Conservation (phyloP, 2,888 invertebrate genomes). For the Tinea semifulvella region DNA sequence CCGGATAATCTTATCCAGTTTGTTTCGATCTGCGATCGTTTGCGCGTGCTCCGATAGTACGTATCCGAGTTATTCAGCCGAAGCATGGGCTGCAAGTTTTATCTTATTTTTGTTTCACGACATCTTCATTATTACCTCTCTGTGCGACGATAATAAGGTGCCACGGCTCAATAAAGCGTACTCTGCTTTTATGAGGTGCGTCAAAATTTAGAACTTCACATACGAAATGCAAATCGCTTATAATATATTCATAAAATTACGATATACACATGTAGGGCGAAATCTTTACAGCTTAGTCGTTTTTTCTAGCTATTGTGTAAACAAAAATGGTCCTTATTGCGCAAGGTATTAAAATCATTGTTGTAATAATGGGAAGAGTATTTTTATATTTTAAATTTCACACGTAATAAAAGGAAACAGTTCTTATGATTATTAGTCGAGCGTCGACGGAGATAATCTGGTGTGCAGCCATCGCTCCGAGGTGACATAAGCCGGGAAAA, state of each 20-base stretch:
- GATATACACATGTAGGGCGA: slow-evolving; percentile 44
- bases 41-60: slow-evolving; percentile 63
- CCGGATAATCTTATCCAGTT: slow-evolving; percentile 66
- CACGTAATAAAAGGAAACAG: slow-evolving; percentile 64
- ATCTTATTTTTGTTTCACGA: slow-evolving; percentile 47
- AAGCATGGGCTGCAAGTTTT: slow-evolving; percentile 54
- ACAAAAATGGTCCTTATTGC: slow-evolving; percentile 34
- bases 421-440: slow-evolving; percentile 65
- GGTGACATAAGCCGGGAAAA: slow-evolving; percentile 66
- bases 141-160: slow-evolving; percentile 22
- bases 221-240: slow-evolving; percentile 42
- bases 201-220: slow-evolving; percentile 22
- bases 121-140: slow-evolving; percentile 60
- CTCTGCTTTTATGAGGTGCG: slow-evolving; percentile 26
- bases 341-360: slow-evolving; percentile 26
- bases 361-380: slow-evolving; percentile 14
- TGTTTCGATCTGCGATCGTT: slow-evolving; percentile 65
- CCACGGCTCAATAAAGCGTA: slow-evolving; percentile 12
- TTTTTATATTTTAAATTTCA: slow-evolving; percentile 59
- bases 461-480: slow-evolving; percentile 50
- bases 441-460: slow-evolving; percentile 64
- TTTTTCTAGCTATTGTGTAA: slow-evolving; percentile 29
- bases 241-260: slow-evolving; percentile 56
- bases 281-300: slow-evolving; percentile 35
- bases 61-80: slow-evolving; percentile 57